phyloP scores from a whole-genome alignment of 2,797 vertebrate species.

The Sebastes hubbsi region DNA sequence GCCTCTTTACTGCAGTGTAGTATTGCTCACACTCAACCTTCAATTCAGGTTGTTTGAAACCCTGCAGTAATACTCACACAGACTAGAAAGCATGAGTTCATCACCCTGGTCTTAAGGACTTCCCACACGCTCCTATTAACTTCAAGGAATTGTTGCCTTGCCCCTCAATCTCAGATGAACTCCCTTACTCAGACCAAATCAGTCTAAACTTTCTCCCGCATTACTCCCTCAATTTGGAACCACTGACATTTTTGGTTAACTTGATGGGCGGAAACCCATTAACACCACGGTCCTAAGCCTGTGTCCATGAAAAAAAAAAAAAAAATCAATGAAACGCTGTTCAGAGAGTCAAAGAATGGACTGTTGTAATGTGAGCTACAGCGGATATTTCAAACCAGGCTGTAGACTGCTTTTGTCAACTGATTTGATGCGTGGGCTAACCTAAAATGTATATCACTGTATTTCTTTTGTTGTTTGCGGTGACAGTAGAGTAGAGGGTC shows the following conservation, averaged over 20 bases:
- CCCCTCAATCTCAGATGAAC: too few relatives aligned
- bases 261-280: background rate
- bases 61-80: background rate
- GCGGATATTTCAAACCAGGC: background rate
- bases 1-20: background rate
- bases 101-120: too few relatives aligned
- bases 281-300: background rate
- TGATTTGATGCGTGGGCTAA: too few relatives aligned
- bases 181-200: too few relatives aligned
- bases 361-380: background rate
- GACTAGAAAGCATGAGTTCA: background rate
- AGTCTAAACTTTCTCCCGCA: too few relatives aligned
- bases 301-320: background rate
- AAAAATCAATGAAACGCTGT: background rate
- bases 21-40: background rate
- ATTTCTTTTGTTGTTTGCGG: too few relatives aligned
- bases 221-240: too few relatives aligned
- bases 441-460: too few relatives aligned
- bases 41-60: background rate
- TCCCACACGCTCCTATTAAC: too few relatives aligned
- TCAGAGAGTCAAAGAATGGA: background rate
- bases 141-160: too few relatives aligned
- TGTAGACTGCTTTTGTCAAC: background rate
- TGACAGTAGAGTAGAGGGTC: too few relatives aligned
- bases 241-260: background rate